These are phyloP conservation scores for Bovichtus variegatus DNA, from an alignment of 2,797 vertebrate genomes.

Conservation along the genomic window DNA sequence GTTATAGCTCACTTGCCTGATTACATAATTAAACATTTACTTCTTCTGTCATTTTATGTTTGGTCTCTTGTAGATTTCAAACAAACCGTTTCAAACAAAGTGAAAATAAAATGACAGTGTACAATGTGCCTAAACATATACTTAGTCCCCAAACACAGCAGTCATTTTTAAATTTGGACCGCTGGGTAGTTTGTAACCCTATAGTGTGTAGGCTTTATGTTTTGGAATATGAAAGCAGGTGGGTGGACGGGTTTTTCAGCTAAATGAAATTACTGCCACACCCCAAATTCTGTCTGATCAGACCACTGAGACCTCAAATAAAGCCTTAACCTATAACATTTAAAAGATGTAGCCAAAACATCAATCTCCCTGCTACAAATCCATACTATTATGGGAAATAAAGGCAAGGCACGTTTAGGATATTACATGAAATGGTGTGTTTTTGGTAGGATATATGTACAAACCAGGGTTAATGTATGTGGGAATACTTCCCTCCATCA, in stretches of 20 bases:
- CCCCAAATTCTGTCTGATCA: background rate
- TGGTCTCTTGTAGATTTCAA: background rate
- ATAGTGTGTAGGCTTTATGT: conserved; percentile 2
- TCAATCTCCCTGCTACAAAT: background rate
- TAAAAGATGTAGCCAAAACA: background rate
- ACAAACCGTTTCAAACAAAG: background rate
- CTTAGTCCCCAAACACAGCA: background rate
- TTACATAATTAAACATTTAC: background rate
- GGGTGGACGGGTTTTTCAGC: background rate
- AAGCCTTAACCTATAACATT: background rate
- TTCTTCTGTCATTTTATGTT: background rate
- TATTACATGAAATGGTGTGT: background rate
- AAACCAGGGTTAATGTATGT: background rate
- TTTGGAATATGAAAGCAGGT: conserved; percentile 9
- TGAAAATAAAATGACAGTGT: background rate
- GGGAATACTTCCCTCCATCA: background rate
- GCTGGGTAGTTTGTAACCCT: background rate
- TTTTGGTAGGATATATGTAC: background rate
- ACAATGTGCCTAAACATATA: background rate
- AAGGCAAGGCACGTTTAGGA: background rate
- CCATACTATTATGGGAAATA: background rate
- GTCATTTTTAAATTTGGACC: background rate
- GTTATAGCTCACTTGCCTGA: no score
- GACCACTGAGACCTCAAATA: background rate
- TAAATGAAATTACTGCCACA: conserved; percentile 22